phyloP scores from a whole-genome alignment of 2,113 vertebrate genomes.

The Emydocephalus ijimae region DNA sequence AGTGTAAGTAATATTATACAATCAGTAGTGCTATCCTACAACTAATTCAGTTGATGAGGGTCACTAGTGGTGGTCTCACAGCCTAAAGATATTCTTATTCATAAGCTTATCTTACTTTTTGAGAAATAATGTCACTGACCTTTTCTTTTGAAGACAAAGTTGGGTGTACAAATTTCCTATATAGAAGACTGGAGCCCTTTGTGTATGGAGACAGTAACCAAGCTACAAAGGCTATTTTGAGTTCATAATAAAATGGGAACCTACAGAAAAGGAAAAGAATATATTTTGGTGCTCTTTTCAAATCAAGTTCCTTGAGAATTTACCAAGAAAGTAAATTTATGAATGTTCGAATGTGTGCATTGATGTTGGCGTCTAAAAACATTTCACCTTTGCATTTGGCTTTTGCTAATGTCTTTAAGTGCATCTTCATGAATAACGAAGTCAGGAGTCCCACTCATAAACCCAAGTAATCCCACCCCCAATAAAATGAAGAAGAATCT shows the following conservation, averaged over 20 bases:
- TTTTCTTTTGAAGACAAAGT: conserved; percentile 98
- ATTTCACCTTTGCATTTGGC: background rate
- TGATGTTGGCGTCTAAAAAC: background rate
- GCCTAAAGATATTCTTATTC: background rate
- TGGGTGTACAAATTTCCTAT: conserved; percentile 98
- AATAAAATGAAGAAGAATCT: background rate
- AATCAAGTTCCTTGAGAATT: conserved; percentile 12
- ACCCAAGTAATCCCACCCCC: background rate
- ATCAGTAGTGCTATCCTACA: background rate
- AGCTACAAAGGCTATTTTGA: conserved; percentile 98
- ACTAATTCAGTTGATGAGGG: background rate
- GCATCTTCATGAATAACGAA: background rate
- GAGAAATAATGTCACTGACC: conserved; percentile 70
- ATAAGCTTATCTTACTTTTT: background rate
- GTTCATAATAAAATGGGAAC: conserved; percentile 99
- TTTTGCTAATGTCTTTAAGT: background rate
- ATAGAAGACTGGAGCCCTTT: conserved; percentile 96
- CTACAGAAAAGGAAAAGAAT: conserved; percentile 67
- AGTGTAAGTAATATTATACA: background rate
- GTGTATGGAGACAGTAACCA: conserved; percentile 98
- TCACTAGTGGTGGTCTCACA: background rate
- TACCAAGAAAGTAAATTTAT: background rate
- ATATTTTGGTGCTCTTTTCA: background rate
- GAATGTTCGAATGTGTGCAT: background rate
- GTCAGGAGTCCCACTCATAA: too few species aligned